These are phyloP conservation scores for Lemur catta DNA, from an alignment of 2,797 vertebrate genomes.

Conservation along the genomic window DNA sequence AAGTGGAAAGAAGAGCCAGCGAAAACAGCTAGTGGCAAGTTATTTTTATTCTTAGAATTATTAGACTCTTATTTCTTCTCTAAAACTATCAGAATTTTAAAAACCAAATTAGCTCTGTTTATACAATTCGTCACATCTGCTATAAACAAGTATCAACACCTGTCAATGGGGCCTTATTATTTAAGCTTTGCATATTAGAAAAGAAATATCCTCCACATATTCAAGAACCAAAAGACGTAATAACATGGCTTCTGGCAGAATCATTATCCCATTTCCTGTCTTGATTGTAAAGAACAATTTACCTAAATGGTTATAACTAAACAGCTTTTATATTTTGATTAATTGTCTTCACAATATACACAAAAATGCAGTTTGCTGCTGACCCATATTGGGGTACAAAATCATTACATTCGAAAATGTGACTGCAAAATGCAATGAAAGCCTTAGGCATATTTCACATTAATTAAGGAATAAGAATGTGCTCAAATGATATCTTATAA, in stretches of 20 bases:
- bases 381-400: conserved; percentile 42
- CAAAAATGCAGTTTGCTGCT: conserved; percentile 32
- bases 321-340: conserved; percentile 62
- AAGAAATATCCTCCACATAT: conserved; percentile 1
- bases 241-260: conserved; percentile 48
- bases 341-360: conserved; percentile 45
- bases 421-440: neutral
- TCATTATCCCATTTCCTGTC: conserved; percentile 61
- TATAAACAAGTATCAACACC: conserved; percentile 29
- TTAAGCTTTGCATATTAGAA: conserved; percentile 36
- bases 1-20: neutral
- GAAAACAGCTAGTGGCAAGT: neutral
- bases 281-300: conserved; percentile 70
- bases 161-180: neutral
- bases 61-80: conserved; percentile 31
- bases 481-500: neutral
- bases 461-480: neutral
- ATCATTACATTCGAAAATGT: neutral
- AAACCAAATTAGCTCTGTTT: neutral
- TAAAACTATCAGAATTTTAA: conserved; percentile 15
- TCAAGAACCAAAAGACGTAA: conserved; percentile 47
- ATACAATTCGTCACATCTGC: conserved; percentile 2
- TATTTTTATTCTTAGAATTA: conserved; percentile 48
- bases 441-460: neutral
- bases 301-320: conserved; percentile 65